Conservation (phyloP, 1,140 invertebrate genomes). For the Augochlora pura region DNA sequence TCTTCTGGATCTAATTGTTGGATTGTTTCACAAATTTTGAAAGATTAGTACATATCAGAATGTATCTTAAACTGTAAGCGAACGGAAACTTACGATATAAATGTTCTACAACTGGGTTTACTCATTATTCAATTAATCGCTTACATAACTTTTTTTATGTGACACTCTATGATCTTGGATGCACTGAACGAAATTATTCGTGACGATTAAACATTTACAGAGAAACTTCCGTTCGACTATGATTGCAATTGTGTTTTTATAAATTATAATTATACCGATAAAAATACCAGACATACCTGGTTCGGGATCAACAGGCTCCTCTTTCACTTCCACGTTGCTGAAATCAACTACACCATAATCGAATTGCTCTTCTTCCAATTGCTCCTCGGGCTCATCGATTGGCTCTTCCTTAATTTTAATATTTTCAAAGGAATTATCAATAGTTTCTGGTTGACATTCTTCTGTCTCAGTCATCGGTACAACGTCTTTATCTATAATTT, state of each 20-base stretch:
- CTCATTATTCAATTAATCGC: too few species aligned
- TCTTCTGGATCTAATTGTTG: constrained; percentile 74
- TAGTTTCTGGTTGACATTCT: constrained; percentile 27
- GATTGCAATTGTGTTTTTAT: not conserved
- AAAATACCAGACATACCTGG: constrained; percentile 77
- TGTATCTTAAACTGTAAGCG: not conserved
- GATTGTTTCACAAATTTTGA: constrained; percentile 23
- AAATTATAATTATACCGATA: not conserved
- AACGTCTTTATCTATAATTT: constrained; percentile 38
- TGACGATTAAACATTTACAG: too few species aligned
- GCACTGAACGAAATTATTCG: too few species aligned
- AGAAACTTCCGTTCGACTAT: not conserved
- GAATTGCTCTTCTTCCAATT: constrained; percentile 54
- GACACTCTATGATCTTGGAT: too few species aligned
- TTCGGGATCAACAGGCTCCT: constrained; percentile 83
- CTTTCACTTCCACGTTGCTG: constrained; percentile 80
- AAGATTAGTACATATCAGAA: not conserved
- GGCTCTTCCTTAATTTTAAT: constrained; percentile 82
- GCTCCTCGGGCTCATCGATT: constrained; percentile 63
- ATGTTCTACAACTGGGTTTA: too few species aligned
- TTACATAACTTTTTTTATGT: too few species aligned
- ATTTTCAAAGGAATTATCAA: constrained; percentile 75
- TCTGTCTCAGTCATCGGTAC: constrained; percentile 63
- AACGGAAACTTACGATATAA: not conserved
- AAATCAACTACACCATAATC: constrained; percentile 46